Conservation (phyloP, 2,888 invertebrate species). For the Keiferia lycopersicella region DNA sequence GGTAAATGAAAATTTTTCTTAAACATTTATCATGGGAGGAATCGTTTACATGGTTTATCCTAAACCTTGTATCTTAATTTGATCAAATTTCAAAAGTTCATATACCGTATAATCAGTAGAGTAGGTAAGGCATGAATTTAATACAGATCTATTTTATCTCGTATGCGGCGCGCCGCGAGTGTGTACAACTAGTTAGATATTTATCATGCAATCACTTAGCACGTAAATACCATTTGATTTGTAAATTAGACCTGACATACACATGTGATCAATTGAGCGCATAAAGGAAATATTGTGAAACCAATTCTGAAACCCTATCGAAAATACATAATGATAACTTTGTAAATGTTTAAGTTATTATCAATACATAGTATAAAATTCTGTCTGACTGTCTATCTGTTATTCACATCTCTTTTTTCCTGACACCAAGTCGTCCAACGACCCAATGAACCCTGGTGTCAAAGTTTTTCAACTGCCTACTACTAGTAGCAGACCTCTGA, state of each 20-base stretch:
- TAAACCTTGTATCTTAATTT: too few species aligned
- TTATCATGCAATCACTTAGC: conserved; percentile 47
- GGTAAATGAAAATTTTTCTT: too few species aligned
- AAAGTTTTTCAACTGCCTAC: too few species aligned
- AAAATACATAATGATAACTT: conserved; percentile 8
- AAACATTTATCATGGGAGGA: too few species aligned
- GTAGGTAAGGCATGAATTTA: conserved; percentile 17
- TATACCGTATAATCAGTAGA: neutral
- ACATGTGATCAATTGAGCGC: conserved; percentile 26
- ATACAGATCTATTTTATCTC: conserved; percentile 37
- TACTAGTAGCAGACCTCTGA: too few species aligned
- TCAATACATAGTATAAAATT: too few species aligned
- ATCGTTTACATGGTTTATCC: too few species aligned
- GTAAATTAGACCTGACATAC: conserved; percentile 27
- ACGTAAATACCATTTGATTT: conserved; percentile 36
- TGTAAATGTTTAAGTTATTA: conserved; percentile 8
- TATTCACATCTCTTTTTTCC: too few species aligned
- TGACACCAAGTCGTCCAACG: too few species aligned
- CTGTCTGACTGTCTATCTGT: too few species aligned
- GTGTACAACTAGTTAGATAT: conserved; percentile 38
- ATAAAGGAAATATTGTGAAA: conserved; percentile 22
- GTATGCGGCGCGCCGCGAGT: conserved; percentile 34
- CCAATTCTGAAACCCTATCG: conserved; percentile 10
- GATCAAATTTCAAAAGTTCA: too few species aligned
- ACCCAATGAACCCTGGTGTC: too few species aligned